phyloP scores from a whole-genome alignment of 2,797 vertebrate species.

The Sebastes diploproa region DNA sequence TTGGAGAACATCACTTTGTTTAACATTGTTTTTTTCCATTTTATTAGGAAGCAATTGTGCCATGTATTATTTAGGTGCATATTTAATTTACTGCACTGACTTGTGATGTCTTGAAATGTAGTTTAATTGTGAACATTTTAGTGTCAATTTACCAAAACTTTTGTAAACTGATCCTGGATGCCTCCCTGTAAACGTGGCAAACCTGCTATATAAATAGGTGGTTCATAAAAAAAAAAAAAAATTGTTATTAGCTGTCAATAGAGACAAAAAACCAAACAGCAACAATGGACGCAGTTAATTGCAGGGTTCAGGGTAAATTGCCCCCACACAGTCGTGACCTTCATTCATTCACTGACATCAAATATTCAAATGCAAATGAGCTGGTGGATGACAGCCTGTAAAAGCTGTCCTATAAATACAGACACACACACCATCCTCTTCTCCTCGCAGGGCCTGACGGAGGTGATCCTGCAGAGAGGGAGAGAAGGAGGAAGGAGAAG shows the following conservation, averaged over 20 bases:
- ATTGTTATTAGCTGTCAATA: slow-evolving; percentile 20
- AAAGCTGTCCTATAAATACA: slow-evolving; percentile 59
- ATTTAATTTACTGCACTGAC: neutral
- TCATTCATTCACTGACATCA: slow-evolving; percentile 18
- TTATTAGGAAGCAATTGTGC: neutral
- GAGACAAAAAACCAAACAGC: slow-evolving; percentile 8
- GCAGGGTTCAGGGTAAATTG: slow-evolving; percentile 37
- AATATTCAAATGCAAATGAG: slow-evolving; percentile 74
- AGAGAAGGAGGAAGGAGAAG: neutral
- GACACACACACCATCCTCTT: neutral
- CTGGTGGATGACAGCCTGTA: slow-evolving; percentile 46
- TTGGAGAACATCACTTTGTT: neutral
- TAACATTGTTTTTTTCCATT: neutral
- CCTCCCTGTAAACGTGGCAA: neutral
- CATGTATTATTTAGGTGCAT: neutral
- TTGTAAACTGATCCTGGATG: neutral
- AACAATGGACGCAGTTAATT: slow-evolving; percentile 52
- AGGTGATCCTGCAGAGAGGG: slow-evolving; percentile 45
- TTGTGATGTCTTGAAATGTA: neutral
- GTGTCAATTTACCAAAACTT: neutral
- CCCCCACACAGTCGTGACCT: slow-evolving; percentile 12
- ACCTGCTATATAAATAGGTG: slow-evolving; percentile 2
- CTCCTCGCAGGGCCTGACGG: slow-evolving; percentile 51
- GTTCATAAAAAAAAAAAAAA: neutral
- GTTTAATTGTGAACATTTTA: neutral